Percentiles rank a stretch among this genome's conserved stretches.
Conservation (phyloP, 1,140 invertebrate species). For the Eueides isabella region DNA sequence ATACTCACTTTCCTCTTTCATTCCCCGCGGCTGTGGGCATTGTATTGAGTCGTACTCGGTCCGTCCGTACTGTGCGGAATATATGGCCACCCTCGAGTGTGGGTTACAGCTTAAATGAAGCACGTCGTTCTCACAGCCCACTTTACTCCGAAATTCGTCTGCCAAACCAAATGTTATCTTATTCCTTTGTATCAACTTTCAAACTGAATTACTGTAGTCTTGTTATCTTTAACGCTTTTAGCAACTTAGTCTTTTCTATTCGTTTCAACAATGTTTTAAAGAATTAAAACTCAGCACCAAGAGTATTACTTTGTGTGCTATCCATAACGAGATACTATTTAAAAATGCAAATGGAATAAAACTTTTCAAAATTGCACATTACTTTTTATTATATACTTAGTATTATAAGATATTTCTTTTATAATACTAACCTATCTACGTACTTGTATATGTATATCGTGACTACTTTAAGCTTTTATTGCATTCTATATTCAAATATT, state of each 20-base stretch:
- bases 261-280: conserved; percentile 35
- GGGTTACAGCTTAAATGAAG: conserved; percentile 92
- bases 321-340: conserved; percentile 8
- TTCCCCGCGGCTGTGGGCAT: conserved; percentile 92
- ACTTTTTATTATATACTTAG: neutral
- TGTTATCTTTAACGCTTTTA: conserved; percentile 37
- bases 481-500: neutral
- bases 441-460: neutral
- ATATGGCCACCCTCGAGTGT: conserved; percentile 93
- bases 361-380: neutral
- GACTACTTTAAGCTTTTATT: neutral
- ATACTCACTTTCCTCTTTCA: conserved; percentile 93
- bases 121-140: conserved; percentile 94
- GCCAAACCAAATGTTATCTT: conserved; percentile 65
- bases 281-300: conserved; percentile 39
- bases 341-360: conserved; percentile 9
- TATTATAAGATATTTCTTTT: neutral
- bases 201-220: conserved; percentile 20
- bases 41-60: conserved; percentile 94
- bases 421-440: neutral
- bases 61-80: conserved; percentile 94
- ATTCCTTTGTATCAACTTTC: conserved; percentile 8
- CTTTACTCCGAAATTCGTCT: conserved; percentile 96
- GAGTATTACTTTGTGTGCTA: conserved; percentile 28
- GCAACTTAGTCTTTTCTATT: conserved; percentile 35